Percentiles rank a stretch among this genome's conserved stretches.
Conservation (phyloP, 1,140 invertebrate species). For the Pseudomyrmex sp. region DNA sequence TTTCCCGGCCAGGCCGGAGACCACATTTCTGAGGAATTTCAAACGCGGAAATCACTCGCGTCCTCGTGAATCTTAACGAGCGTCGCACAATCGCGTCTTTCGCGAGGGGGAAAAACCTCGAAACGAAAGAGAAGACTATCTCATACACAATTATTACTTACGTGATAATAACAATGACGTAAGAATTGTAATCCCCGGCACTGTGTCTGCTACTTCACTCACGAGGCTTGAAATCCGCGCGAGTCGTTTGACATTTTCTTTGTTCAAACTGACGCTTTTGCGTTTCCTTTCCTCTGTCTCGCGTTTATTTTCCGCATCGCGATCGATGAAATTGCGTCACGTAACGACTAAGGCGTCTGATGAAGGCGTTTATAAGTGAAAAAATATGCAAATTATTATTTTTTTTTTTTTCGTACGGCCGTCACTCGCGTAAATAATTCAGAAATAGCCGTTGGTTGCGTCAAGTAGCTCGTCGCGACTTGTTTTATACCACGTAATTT, state of each 20-base stretch:
- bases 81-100: conserved; percentile 19
- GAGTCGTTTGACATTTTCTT: conserved; percentile 39
- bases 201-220: neutral
- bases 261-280: neutral
- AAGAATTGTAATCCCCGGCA: conserved; percentile 41
- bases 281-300: conserved; percentile 8
- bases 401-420: conserved; percentile 44
- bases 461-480: conserved; percentile 19
- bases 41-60: conserved; percentile 49
- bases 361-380: conserved; percentile 63
- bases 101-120: conserved; percentile 18
- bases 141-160: conserved; percentile 33
- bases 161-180: conserved; percentile 40
- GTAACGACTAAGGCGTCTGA: conserved; percentile 55
- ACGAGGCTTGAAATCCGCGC: neutral
- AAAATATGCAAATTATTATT: conserved; percentile 67
- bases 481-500: neutral
- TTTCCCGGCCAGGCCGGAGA: neutral
- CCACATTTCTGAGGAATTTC: conserved; percentile 11
- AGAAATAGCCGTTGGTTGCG: conserved; percentile 44
- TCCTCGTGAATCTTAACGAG: conserved; percentile 43
- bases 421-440: conserved; percentile 43
- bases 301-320: conserved; percentile 34
- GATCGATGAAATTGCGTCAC: conserved; percentile 64
- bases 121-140: conserved; percentile 33